Evolutionary conservation across 1,140 invertebrate species (phyloP), one percentile per base, ranked within the genome.

Genomic region (Saccostrea glomerata): DNA sequence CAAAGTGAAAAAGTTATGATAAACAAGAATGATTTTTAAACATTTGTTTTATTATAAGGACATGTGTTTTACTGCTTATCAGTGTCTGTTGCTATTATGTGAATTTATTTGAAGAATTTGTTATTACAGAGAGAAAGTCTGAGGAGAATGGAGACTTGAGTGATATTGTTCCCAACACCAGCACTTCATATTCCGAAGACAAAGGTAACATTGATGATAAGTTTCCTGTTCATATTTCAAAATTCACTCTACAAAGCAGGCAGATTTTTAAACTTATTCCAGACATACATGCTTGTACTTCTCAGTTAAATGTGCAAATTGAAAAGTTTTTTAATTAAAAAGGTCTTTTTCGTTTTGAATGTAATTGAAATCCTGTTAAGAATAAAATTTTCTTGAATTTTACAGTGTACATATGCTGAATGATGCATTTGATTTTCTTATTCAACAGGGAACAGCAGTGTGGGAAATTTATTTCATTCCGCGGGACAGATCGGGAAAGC

Each of bases 401-500:
- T 6, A 7, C 47, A 47, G 1, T 47, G 47, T 47, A 47, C 47
- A 7, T 36, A 36, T 36, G 30, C 30, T 36, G 30, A 47, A 47
- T 5, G 9, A n/a, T 47, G 47, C 47, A 47, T 47, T 47, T 47
- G 6, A 82, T 60, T 83, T 90, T 87, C 86, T 90, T 7, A 73
- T 82, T 92, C 92, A 36, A 82, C 92, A 92, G 95, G 96, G 91
- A 95, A 96, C 91, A 96, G 96, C 93, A 96, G 96, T 93, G 96
- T 98, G 89, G 97, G 97, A 90, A 97, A 97, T 95, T 96, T 98
- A 92, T 97, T 98, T 95, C 97, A 98, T 94, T 97, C 97, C 96
- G 97, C 97, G 96, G 97, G 97, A 94, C 97, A 98, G 94, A 95
- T 98, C 90, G 97, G 97, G 40, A 97, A 97, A 95, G 97, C 97